A percentile compares a stretch with the other conserved stretches of the same genome.
These are phyloP conservation scores for Brenthis daphne DNA, from an alignment of 2,888 invertebrate genomes.

Conservation along the genomic window DNA sequence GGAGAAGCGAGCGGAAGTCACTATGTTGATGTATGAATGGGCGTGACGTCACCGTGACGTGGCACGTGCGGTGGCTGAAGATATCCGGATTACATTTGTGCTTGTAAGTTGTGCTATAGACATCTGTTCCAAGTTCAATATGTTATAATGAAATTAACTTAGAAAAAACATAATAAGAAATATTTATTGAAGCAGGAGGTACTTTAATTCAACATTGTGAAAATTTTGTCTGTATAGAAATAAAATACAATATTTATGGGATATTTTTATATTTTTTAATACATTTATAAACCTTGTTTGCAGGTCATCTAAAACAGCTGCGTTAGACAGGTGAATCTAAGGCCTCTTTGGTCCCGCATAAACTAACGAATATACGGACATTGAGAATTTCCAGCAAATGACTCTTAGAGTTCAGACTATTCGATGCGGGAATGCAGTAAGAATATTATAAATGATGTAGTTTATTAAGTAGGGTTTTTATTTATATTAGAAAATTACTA, in stretches of 20 bases:
- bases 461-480: too few relatives aligned
- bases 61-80: slow-evolving; percentile 27
- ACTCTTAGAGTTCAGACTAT: slow-evolving; percentile 5
- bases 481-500: too few relatives aligned
- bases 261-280: too few relatives aligned
- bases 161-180: neutral
- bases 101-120: slow-evolving; percentile 24
- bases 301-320: slow-evolving; percentile 56
- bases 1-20: slow-evolving; percentile 60
- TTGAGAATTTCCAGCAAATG: slow-evolving; percentile 27
- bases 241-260: too few relatives aligned
- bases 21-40: slow-evolving; percentile 56
- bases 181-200: neutral
- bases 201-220: too few relatives aligned
- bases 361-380: slow-evolving; percentile 36
- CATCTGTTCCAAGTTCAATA: slow-evolving; percentile 29
- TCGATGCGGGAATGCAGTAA: slow-evolving; percentile 28
- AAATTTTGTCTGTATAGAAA: too few relatives aligned
- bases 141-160: neutral
- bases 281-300: slow-evolving; percentile 13
- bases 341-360: slow-evolving; percentile 31
- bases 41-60: slow-evolving; percentile 57
- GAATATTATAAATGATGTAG: neutral
- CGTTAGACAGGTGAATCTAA: slow-evolving; percentile 76
- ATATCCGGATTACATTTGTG: slow-evolving; percentile 33